Base-by-base conservation (phyloP, 2,113 vertebrate genomes). In the Oryzias melastigma region DNA sequence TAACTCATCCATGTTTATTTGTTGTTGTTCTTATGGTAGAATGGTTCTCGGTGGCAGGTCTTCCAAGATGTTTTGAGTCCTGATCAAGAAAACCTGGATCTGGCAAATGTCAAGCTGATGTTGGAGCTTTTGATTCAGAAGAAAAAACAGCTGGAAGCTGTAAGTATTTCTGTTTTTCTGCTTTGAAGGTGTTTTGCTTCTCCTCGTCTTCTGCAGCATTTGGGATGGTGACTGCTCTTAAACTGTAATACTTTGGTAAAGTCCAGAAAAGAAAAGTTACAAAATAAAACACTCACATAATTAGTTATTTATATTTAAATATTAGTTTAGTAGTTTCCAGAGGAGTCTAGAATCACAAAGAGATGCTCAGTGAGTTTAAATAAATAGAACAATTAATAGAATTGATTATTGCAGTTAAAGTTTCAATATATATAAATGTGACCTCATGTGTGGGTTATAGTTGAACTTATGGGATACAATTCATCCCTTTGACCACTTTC, bases 61-160 rank as follows among this genome's bases (percentile, higher is more conserved):
- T 94, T 98, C 86, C 96, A 99, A 82, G 95, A 97, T 58, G 92
- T 97, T 58, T 79, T 99, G 79, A 95, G 91, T 78, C 92, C 95
- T 25, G 97, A 99, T 81, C 97, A 98, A 78, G 97, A 99, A 83
- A 97, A 95, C 84, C 89, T 99, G 85, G 97, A 99, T 83, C 91
- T 99, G 66, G 95, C 97, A 17, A 98, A 98, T 77, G 95, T 99
- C 70, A 99, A 99, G 75, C 91, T 98, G 62, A 98, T 99, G 95
- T 87, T 99, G 82, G 96, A 99, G 79, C 87, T 98, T 29, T 88
- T 99, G 70, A 92, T 97, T 24, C 97, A 99, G 85, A 99, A 98
- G 89, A 99, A 99, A 83, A 97, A 98, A 78, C 97, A 99, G 73
- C 86, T 99, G 75, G 97, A 99, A 88, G 95, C 95, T 62, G 97